Evolutionary conservation across 2,888 invertebrate species (phyloP).

Genomic region (Linnaemya vulpina): DNA sequence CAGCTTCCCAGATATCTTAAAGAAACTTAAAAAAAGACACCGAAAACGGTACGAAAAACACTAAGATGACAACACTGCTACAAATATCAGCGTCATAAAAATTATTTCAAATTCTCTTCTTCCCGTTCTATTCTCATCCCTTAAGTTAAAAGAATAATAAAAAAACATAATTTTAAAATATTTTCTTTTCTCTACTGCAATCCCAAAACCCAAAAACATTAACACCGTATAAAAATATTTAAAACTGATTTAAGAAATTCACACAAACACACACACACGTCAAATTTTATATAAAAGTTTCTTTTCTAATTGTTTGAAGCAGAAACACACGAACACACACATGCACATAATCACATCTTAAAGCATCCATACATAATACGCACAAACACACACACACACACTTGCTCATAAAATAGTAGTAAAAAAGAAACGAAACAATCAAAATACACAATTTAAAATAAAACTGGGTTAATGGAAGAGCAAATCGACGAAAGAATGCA

Average conservation of each 20-base stretch:
- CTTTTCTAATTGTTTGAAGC: slow-evolving; percentile 60
- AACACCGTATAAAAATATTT: background rate
- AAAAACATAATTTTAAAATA: background rate
- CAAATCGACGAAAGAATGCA: slow-evolving; percentile 57
- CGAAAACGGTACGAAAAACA: too few relatives aligned
- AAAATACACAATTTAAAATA: slow-evolving; percentile 52
- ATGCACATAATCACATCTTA: background rate
- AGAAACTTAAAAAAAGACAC: too few relatives aligned
- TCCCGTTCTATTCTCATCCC: too few relatives aligned
- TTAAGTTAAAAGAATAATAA: too few relatives aligned
- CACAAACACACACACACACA: too few relatives aligned
- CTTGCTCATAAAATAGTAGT: background rate
- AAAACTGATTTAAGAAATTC: slow-evolving; percentile 17
- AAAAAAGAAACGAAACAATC: slow-evolving; percentile 25
- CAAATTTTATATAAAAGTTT: slow-evolving; percentile 53
- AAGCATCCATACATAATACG: background rate
- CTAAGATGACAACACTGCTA: too few relatives aligned
- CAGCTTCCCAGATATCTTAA: too few relatives aligned
- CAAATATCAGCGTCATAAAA: too few relatives aligned
- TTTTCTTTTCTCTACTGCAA: background rate
- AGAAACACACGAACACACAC: slow-evolving; percentile 10
- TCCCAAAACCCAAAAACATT: background rate
- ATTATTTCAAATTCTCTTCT: too few relatives aligned
- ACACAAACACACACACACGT: slow-evolving; percentile 30
- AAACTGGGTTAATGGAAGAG: slow-evolving; percentile 71